Base-by-base conservation (phyloP, 2,888 invertebrate genomes). In the Troides aeacus region DNA sequence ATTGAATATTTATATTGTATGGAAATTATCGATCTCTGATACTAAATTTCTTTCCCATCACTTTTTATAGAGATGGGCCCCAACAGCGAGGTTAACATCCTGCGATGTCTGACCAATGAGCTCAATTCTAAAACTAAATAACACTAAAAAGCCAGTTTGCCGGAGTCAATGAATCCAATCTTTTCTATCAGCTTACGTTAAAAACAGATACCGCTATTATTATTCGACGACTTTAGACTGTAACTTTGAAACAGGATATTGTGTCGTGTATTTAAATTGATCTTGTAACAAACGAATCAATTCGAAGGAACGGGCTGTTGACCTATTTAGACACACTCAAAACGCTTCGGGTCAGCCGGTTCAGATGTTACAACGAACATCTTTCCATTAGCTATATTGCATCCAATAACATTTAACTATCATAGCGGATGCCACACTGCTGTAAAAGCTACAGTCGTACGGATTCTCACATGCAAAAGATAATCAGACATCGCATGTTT, bases 1-100 rank as follows among this genome's bases (percentile, higher is more conserved):
- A 50, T 50, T 50, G 1, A 17, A 50, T 39, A 50, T 17, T 50
- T 50, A 50, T 50, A 5, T 50, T 12, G 15, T 50, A 3, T 50
- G 18, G 17, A 17, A 50, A 50, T 50, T 50, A 50, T 17, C 5
- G 50, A 17, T 50, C 50, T 17, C 2, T 4, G 50, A 10, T 50
- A 17, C 18, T 50, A 42, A 60, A 56, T 24, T 65, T 30, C 59
- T 70, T 70, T 72, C 64, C 62, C 62, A 66, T 68, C 65, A 60
- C 68, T 62, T n/a, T 36, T 62, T 23, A 10, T 42, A 42, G 62
- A 36, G 21, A 56, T 30, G n/a, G 62, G 7, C 62, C 21, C 57
- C 39, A 60, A 24, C 67, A 39, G 12, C 76, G 84, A 89, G 90
- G 90, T 90, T 81, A 90, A 90, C 83, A 89, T 88, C 90, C 90